These are phyloP conservation scores for Troides helena DNA, from an alignment of 2,888 invertebrate genomes.

Conservation along the genomic window DNA sequence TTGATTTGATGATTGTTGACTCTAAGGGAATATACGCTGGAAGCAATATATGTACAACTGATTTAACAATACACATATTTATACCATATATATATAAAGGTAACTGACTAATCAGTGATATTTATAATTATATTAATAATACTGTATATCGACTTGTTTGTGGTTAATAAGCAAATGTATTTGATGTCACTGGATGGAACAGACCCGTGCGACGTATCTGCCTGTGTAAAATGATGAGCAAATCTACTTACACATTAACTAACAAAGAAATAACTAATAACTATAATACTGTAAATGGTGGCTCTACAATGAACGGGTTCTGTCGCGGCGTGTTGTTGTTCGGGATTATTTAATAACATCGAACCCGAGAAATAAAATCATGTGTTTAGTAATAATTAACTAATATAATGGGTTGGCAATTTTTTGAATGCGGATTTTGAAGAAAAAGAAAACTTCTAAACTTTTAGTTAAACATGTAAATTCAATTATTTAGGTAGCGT, in stretches of 20 bases:
- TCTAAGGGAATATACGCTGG: slow-evolving; percentile 22
- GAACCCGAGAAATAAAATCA: slow-evolving; percentile 10
- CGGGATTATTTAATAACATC: not conserved
- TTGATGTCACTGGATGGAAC: slow-evolving; percentile 6
- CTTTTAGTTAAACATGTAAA: too few species aligned
- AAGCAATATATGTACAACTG: slow-evolving; percentile 27
- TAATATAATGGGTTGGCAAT: not conserved
- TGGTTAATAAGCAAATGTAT: slow-evolving; percentile 28
- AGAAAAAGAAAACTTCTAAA: too few species aligned
- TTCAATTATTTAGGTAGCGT: too few species aligned
- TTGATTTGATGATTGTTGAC: slow-evolving; percentile 36
- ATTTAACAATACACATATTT: slow-evolving; percentile 22
- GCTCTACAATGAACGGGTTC: too few species aligned
- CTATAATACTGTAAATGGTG: too few species aligned
- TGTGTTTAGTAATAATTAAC: slow-evolving; percentile 22
- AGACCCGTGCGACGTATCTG: not conserved
- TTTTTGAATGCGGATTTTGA: too few species aligned
- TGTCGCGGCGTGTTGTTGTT: too few species aligned
- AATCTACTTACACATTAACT: not conserved
- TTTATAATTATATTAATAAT: slow-evolving; percentile 10
- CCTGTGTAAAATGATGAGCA: not conserved
- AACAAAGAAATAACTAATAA: not conserved
- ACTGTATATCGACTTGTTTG: slow-evolving; percentile 20
- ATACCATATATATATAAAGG: slow-evolving; percentile 8
- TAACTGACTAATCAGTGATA: slow-evolving; percentile 19